A percentile compares a stretch with the other conserved stretches of the same genome.
phyloP scores from a whole-genome alignment of 2,888 invertebrate genomes.

The Sclerodermus sp. region DNA sequence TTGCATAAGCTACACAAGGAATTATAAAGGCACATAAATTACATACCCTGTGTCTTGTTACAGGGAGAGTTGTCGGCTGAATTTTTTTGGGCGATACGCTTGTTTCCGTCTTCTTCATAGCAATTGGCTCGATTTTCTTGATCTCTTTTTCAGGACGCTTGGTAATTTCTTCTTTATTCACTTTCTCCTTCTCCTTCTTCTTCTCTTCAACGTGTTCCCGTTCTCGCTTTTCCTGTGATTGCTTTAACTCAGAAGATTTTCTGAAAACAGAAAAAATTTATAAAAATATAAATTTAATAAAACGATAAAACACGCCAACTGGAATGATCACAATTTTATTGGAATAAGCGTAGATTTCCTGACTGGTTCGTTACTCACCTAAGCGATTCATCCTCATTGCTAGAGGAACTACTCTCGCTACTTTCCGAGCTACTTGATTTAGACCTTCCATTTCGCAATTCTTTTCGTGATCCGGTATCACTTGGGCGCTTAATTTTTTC shows the following conservation, averaged over 20 bases:
- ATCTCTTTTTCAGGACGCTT: conserved; percentile 46
- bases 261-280: conserved; percentile 28
- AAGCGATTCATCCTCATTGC: conserved; percentile 48
- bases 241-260: conserved; percentile 43
- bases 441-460: conserved; percentile 53
- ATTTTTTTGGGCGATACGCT: conserved; percentile 52
- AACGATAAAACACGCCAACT: conserved; percentile 1
- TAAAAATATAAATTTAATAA: not conserved
- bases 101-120: conserved; percentile 41
- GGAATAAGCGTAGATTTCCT: not conserved
- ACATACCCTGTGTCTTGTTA: conserved; percentile 50
- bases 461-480: conserved; percentile 43
- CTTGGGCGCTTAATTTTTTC: conserved; percentile 44
- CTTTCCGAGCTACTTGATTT: conserved; percentile 55
- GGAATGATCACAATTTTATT: not conserved
- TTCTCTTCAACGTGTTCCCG: conserved; percentile 37
- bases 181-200: conserved; percentile 42
- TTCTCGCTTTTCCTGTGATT: conserved; percentile 40
- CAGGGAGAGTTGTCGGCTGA: conserved; percentile 35
- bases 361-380: conserved; percentile 39
- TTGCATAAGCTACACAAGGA: not conserved
- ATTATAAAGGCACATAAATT: no score
- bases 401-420: conserved; percentile 54
- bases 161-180: conserved; percentile 42
- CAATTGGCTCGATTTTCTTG: conserved; percentile 35